phyloP scores from a whole-genome alignment of 2,797 vertebrate genomes.

The Alouatta caraya region DNA sequence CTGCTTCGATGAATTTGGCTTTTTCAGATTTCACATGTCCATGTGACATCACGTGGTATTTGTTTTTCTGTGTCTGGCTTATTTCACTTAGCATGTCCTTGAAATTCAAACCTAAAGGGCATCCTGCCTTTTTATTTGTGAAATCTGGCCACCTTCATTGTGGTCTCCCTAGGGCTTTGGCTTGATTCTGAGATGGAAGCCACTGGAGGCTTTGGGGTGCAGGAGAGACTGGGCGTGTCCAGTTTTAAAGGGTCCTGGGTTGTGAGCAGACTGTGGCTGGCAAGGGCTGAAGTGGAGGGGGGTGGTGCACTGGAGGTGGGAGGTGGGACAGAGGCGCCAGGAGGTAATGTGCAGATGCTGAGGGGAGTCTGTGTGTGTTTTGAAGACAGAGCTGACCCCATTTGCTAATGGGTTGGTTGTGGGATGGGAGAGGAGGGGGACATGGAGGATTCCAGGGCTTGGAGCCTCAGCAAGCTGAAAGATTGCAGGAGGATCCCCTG shows the following conservation, averaged over 20 bases:
- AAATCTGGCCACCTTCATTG: not conserved
- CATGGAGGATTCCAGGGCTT: not conserved
- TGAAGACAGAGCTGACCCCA: not conserved
- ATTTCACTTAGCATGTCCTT: not conserved
- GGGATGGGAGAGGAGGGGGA: not conserved
- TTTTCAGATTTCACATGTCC: not conserved
- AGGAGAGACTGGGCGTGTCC: not conserved
- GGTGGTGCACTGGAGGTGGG: not conserved
- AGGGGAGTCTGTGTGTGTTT: not conserved
- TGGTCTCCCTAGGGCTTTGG: not conserved
- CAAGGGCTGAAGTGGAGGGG: not conserved
- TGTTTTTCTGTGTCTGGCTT: not conserved
- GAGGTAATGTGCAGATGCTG: too few species aligned
- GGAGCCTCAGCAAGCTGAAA: not conserved
- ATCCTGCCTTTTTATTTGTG: constrained; percentile 1
- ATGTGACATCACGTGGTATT: not conserved
- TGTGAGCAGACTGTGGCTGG: not conserved
- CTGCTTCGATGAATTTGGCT: not conserved
- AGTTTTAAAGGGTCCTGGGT: not conserved
- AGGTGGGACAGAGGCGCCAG: fast-evolving
- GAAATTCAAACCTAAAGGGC: not conserved
- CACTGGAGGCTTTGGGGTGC: not conserved
- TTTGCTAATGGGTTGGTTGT: not conserved
- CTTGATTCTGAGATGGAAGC: not conserved
- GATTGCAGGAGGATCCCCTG: not conserved